phyloP scores from a whole-genome alignment of 2,888 invertebrate species.

The Pyrrhosoma nymphula region DNA sequence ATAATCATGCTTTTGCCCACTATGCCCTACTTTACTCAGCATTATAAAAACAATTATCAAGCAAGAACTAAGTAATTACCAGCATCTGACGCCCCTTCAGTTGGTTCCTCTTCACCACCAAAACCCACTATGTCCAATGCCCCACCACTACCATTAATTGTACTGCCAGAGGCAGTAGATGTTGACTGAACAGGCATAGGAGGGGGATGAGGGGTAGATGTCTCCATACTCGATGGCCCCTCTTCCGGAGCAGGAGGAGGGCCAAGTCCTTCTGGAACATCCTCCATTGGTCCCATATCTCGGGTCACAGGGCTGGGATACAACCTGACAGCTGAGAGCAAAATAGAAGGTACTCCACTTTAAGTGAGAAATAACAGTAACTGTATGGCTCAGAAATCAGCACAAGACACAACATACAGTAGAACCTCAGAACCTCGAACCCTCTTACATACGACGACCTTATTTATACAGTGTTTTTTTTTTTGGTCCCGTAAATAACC shows the following conservation, averaged over 20 bases:
- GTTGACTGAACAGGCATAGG: neutral
- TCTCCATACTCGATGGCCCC: neutral
- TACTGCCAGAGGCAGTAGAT: slow-evolving; percentile 37
- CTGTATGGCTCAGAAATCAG: neutral
- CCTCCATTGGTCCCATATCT: slow-evolving; percentile 69
- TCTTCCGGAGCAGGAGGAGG: slow-evolving; percentile 40
- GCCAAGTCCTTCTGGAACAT: slow-evolving; percentile 62
- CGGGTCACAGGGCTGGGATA: slow-evolving; percentile 69
- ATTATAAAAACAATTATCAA: no score
- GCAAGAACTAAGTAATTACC: neutral
- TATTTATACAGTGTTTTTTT: no score
- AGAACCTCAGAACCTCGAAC: no score
- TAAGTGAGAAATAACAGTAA: no score
- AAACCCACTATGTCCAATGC: slow-evolving; percentile 51
- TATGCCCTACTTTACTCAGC: no score
- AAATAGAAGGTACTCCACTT: neutral
- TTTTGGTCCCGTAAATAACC: no score
- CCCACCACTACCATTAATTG: slow-evolving; percentile 34
- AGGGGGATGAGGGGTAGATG: neutral
- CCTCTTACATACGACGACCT: no score
- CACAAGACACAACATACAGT: no score
- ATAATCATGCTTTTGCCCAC: no score
- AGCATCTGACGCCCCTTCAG: slow-evolving; percentile 40
- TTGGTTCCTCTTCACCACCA: slow-evolving; percentile 55
- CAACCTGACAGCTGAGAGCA: slow-evolving; percentile 70